Conservation (phyloP, 37 sponge, comb jelly and placozoan genomes). For the Beroe forskalii region DNA sequence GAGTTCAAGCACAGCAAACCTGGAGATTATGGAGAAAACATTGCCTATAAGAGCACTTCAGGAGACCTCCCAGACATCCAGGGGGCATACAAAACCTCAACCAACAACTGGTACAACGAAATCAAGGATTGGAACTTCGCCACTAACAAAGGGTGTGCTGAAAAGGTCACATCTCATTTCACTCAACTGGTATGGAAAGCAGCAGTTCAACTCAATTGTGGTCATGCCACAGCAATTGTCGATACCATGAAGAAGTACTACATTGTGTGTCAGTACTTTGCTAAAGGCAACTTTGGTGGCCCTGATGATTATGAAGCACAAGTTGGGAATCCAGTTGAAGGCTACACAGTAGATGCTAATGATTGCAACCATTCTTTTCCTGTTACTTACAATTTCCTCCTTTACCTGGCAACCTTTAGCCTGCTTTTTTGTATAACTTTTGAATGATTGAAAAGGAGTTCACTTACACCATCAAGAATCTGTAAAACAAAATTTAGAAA, state of each 20-base stretch:
- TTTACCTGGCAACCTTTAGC: too few relatives aligned
- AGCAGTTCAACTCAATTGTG: background rate
- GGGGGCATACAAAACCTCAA: background rate
- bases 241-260: background rate
- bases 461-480: too few relatives aligned
- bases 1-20: background rate
- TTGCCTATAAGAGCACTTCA: background rate
- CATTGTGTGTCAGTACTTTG: constrained; percentile 28
- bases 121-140: constrained; percentile 50
- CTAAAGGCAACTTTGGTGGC: constrained; percentile 8
- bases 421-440: too few relatives aligned
- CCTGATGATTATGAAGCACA: background rate
- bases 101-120: constrained; percentile 20
- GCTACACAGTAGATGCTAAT: background rate
- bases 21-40: constrained; percentile 37
- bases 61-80: background rate
- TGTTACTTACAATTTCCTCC: too few relatives aligned
- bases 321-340: background rate
- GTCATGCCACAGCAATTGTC: too few relatives aligned
- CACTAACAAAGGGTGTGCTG: background rate
- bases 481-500: too few relatives aligned
- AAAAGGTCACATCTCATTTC: constrained; percentile 18
- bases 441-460: too few relatives aligned
- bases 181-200: constrained; percentile 36
- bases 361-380: background rate